Evolutionary conservation across 2,888 invertebrate genomes (phyloP).

Genomic region (Parnassius glacialis): DNA sequence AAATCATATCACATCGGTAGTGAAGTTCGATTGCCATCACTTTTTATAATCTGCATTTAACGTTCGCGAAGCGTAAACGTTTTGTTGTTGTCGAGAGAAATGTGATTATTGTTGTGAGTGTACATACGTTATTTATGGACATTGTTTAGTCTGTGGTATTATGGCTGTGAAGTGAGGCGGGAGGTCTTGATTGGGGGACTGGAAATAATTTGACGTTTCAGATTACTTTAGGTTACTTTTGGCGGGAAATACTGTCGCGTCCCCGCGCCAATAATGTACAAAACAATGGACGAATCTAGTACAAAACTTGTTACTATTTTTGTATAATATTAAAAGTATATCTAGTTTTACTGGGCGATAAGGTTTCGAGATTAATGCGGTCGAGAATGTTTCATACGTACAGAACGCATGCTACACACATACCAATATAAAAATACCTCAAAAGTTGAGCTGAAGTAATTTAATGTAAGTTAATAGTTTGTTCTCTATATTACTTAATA

Average conservation of each 20-base stretch:
- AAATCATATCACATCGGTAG: conserved; percentile 19
- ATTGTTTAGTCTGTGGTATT: conserved; percentile 36
- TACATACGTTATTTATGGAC: conserved; percentile 32
- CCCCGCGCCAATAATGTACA: conserved; percentile 70
- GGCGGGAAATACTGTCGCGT: conserved; percentile 39
- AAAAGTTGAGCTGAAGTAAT: conserved; percentile 23
- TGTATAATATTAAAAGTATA: conserved; percentile 74
- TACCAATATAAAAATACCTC: conserved; percentile 18
- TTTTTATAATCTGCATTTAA: conserved; percentile 50
- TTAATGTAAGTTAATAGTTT: conserved; percentile 2
- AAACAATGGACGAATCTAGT: conserved; percentile 71
- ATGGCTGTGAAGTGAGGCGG: conserved; percentile 50
- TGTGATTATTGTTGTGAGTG: conserved; percentile 21
- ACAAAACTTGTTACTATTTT: conserved; percentile 81
- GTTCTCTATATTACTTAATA: conserved; percentile 13
- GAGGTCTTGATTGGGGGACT: conserved; percentile 27
- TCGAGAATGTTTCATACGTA: conserved; percentile 37
- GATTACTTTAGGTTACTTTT: conserved; percentile 26
- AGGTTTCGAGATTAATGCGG: conserved; percentile 45
- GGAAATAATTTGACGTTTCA: conserved; percentile 8
- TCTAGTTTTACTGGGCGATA: conserved; percentile 64
- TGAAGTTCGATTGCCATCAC: conserved; percentile 35
- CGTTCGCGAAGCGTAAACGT: conserved; percentile 29
- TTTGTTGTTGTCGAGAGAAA: not conserved
- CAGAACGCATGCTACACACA: conserved; percentile 5